Percentiles rank a stretch among this genome's conserved stretches.
These are phyloP conservation scores for Agrilus cyanescens DNA, from an alignment of 2,888 invertebrate species.

Conservation along the genomic window DNA sequence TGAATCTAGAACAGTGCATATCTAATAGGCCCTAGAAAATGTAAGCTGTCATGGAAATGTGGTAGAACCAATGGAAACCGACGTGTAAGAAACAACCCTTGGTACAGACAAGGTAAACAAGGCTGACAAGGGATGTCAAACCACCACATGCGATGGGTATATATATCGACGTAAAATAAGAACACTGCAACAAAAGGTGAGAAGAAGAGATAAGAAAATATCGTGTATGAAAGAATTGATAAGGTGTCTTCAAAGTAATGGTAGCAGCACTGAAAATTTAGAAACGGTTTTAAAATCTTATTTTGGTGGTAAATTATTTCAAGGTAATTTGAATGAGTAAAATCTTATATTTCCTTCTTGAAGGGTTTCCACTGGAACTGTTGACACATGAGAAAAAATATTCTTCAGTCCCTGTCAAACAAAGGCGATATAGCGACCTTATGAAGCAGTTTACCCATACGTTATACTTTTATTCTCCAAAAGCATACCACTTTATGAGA, in stretches of 20 bases:
- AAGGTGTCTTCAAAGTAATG: conserved; percentile 2
- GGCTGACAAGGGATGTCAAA: too few species aligned
- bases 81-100: too few species aligned
- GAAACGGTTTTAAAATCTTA: conserved; percentile 2
- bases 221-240: conserved; percentile 6
- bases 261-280: conserved; percentile 6
- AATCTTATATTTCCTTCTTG: too few species aligned
- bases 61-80: too few species aligned
- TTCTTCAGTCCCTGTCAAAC: not conserved
- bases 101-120: too few species aligned
- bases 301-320: conserved; percentile 4
- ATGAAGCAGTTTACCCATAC: conserved; percentile 9
- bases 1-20: too few species aligned
- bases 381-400: conserved; percentile 1
- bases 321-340: not conserved
- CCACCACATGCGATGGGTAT: too few species aligned
- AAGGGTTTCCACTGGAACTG: conserved; percentile 6
- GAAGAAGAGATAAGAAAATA: conserved; percentile 5
- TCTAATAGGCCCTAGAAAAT: too few species aligned
- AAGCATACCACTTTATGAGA: conserved; percentile 5
- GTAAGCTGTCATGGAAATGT: too few species aligned
- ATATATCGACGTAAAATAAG: too few species aligned
- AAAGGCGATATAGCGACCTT: conserved; percentile 1
- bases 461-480: conserved; percentile 8
- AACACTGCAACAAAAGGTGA: conserved; percentile 7